Evolutionary conservation across 2,113 vertebrate species (phyloP).

Genomic region (Zosterops pallidus): DNA sequence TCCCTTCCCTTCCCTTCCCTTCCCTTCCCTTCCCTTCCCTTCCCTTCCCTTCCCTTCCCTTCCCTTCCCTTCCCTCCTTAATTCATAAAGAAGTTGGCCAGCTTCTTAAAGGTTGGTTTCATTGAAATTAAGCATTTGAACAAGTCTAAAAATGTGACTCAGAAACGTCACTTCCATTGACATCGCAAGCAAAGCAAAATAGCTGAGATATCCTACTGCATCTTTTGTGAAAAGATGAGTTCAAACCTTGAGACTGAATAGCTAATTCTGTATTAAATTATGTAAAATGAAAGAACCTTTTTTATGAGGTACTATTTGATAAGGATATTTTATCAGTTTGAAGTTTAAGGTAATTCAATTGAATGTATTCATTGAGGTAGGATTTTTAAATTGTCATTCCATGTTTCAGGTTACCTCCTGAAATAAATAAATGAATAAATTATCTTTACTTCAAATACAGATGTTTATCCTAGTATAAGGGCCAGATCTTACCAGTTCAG

Average conservation of each 20-base stretch:
- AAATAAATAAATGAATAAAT: neutral
- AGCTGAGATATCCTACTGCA: neutral
- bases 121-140: constrained; percentile 1
- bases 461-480: neutral
- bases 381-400: neutral
- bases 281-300: neutral
- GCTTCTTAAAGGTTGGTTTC: neutral
- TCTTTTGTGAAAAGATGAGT: neutral
- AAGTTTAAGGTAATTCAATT: constrained; percentile 27
- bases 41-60: no score
- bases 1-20: no score
- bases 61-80: neutral
- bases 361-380: neutral
- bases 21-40: no score
- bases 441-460: neutral
- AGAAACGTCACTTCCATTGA: neutral
- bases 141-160: neutral
- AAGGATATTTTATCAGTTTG: constrained; percentile 10
- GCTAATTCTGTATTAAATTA: constrained; percentile 16
- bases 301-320: neutral
- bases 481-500: neutral
- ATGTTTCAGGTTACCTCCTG: neutral
- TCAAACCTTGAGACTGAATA: neutral
- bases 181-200: neutral
- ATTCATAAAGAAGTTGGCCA: neutral